phyloP scores from a whole-genome alignment of 2,888 invertebrate genomes.

The Gastrophysa polygoni region DNA sequence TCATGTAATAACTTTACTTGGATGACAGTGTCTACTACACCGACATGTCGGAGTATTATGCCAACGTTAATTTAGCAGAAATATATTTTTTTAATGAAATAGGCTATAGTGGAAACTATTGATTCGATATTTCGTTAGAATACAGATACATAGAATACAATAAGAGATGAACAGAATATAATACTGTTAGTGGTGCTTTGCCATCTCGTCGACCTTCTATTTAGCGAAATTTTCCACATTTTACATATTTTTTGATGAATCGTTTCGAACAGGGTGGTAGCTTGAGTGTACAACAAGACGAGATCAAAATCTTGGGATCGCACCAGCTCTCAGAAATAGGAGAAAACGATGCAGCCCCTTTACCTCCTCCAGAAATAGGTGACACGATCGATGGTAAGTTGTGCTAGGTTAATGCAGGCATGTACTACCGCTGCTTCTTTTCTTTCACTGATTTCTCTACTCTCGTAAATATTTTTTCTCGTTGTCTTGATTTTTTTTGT shows the following conservation, averaged over 20 bases:
- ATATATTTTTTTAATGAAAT: too few relatives aligned
- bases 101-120: too few relatives aligned
- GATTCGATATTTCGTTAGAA: too few relatives aligned
- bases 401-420: slow-evolving; percentile 12
- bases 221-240: neutral
- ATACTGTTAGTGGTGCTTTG: neutral
- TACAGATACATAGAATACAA: too few relatives aligned
- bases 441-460: slow-evolving; percentile 7
- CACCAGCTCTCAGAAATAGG: slow-evolving; percentile 67
- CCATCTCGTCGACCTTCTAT: neutral
- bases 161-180: too few relatives aligned
- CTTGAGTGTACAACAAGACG: slow-evolving; percentile 62
- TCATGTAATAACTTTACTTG: too few relatives aligned
- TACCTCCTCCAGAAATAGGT: slow-evolving; percentile 72
- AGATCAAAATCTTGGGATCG: slow-evolving; percentile 66
- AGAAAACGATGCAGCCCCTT: slow-evolving; percentile 66
- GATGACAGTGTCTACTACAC: too few relatives aligned
- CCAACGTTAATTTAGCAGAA: too few relatives aligned
- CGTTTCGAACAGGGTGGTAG: slow-evolving; percentile 53
- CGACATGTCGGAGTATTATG: too few relatives aligned
- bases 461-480: neutral
- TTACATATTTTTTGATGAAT: slow-evolving; percentile 16
- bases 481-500: neutral
- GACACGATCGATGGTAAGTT: slow-evolving; percentile 79
- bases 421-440: slow-evolving; percentile 4